Evolutionary conservation across 2,113 vertebrate genomes (phyloP), one percentile per base, ranked within the genome.

Genomic region (Podiceps cristatus): DNA sequence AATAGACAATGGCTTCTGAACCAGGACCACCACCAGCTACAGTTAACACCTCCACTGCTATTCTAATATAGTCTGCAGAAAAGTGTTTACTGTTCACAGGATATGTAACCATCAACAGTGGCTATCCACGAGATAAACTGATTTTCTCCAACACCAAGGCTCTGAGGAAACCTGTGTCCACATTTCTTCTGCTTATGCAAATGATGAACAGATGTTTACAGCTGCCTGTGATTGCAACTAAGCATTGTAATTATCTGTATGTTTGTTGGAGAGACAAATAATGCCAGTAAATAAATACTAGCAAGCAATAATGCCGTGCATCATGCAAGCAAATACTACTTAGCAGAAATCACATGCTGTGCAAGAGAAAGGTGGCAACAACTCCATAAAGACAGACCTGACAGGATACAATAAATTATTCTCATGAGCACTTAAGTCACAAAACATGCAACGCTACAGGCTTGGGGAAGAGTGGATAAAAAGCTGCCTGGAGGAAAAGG

Each of bases 11-110:
- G 22, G 40, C 37, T 88, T 88, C 52, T 35, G 16, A 88, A 77
- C 4, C 17, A 11, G 35, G 33, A 3, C 3, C 17, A 7, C 2
- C 12, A 15, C 11, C 0, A 0, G 1, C 7, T 16, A 58, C 29
- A 45, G 37, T n/a, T 53, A 66, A 71, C 8, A 55, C 25, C 59
- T 74, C 23, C 53, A 55, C 6, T 68, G 27, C 12, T 87, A 14
- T 64, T 78, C 37, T 55, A 74, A 73, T 15, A 31, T 0, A 45
- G 19, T 9, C 49, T 72, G 33, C 52, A 87, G 35, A 87, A 84
- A 67, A 68, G 13, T 10, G n/a, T 76, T 56, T 33, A 79, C 49
- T 16, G 53, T 72, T 79, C 27, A 76, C 13, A 31, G 18, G 58
- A 56, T 1, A 11, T 3, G 13, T 29, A 81, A 87, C 19, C 4